A percentile compares a stretch with the other conserved stretches of the same genome.
Evolutionary conservation across 2,888 invertebrate genomes (phyloP).

Genomic region (Amiota mariae): DNA sequence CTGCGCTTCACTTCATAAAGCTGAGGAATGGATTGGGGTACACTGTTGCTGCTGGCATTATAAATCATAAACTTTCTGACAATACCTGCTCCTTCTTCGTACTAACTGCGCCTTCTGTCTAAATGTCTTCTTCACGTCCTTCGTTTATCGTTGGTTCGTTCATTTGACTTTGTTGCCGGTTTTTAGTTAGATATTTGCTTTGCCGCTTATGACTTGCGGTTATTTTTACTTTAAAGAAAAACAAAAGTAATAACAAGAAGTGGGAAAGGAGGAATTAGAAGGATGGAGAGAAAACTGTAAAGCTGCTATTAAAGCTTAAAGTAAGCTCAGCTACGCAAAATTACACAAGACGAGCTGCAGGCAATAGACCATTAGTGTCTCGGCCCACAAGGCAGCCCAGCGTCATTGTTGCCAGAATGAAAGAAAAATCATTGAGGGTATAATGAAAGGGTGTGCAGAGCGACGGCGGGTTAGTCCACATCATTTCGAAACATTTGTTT

Average conservation of each 20-base stretch:
- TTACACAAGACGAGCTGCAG: not conserved
- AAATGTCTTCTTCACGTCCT: slow-evolving; percentile 6
- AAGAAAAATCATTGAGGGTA: no score
- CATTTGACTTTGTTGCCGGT: not conserved
- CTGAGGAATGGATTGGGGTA: slow-evolving; percentile 16
- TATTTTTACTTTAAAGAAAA: slow-evolving; percentile 5
- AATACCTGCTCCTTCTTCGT: slow-evolving; percentile 35
- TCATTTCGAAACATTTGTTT: slow-evolving; percentile 46
- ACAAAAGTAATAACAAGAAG: not conserved
- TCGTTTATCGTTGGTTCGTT: not conserved
- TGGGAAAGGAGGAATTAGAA: not conserved
- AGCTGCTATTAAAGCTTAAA: slow-evolving; percentile 26
- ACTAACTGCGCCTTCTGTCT: not conserved
- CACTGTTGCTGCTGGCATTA: slow-evolving; percentile 52
- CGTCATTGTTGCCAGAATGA: not conserved
- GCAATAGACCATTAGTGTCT: slow-evolving; percentile 20
- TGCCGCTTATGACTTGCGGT: slow-evolving; percentile 1
- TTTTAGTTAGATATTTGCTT: slow-evolving; percentile 20
- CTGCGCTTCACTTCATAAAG: slow-evolving; percentile 49
- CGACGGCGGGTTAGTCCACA: not conserved
- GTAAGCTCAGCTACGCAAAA: slow-evolving; percentile 11
- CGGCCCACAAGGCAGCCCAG: not conserved
- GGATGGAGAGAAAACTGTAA: not conserved
- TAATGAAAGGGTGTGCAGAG: not conserved
- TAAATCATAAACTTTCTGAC: slow-evolving; percentile 67